Evolutionary conservation across 2,888 invertebrate genomes (phyloP), one percentile per base, ranked within the genome.

Genomic region (Blastobasis lacticolella): DNA sequence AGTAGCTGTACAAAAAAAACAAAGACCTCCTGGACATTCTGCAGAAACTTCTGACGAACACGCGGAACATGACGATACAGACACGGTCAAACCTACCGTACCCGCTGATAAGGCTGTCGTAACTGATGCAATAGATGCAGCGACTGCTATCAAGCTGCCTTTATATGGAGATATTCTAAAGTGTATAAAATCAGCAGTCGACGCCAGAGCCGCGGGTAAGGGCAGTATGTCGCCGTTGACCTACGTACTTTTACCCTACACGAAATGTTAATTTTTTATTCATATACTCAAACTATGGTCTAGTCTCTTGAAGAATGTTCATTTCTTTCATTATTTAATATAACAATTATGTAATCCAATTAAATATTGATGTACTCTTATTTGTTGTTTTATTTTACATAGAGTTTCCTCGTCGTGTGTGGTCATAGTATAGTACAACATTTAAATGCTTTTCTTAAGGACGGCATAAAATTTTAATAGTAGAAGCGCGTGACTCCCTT

Each of bases 231-330:
- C 86, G 7, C 79, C 86, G 1, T 61, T 86, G 7, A 78, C 84
- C 0, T 87, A 86, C 56, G 73, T 88, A 47, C 57, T 88, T 9
- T 62, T 86, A 8, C 73, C 76, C 63, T 61, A 67, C 71, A 56
- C 69, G 74, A 38, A 46, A 40, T 75, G 78, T 64, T 73, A 74
- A 69, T 42, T 23, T 23, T 23, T 23, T 23, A 23, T 23, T 23
- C 23, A 23, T 23, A 23, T 23, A 23, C 23, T 23, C 23, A 23
- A 23, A 23, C 23, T 23, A 1, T 23, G 23, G 23, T 23, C 23
- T 23, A 23, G 23, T 23, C 23, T 23, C 23, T 23, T 23, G 23
- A 23, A 23, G 23, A 23, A 23, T 23, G 23, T 23, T 23, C 23
- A 23, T 23, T 23, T 23, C 23, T 23, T 23, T 23, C 3, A 23